Evolutionary conservation across 2,888 invertebrate species (phyloP), one percentile per base, ranked within the genome.

Genomic region (Cantharis nigra): DNA sequence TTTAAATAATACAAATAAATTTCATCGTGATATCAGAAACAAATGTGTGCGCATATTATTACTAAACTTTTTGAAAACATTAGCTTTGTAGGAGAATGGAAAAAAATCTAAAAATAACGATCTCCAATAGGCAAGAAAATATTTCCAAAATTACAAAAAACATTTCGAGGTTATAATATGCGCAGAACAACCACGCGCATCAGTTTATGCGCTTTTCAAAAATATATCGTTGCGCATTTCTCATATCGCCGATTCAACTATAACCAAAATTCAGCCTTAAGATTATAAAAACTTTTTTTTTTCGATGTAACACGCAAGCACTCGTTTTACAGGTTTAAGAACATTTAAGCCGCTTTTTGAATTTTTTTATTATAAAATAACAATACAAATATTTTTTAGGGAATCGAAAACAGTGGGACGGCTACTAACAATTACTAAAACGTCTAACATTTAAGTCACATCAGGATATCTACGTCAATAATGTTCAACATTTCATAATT

Each of bases 371-470:
- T 78, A 78, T 49, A 78, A 78, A 78, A 78, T 72, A 75, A 74
- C 73, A 18, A 64, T 77, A 77, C 74, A 76, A 74, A 79, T 75
- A 77, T 77, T 64, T 72, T 72, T 71, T 67, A 67, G 13, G 65
- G 65, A 26, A 23, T 67, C 65, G 65, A 67, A 67, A 76, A 23
- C 71, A 16, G 30, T 33, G 79, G 82, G 82, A 81, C 82, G 80
- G 81, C 82, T 81, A 82, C 82, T 80, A 82, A 81, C 78, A 81
- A 81, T 80, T 71, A 74, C 80, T 80, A 81, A n/a, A 67, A 80
- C 80, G 71, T 33, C 82, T 81, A 81, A 81, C 80, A 81, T 77
- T 78, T 74, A 80, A 79, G 77, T 80, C 76, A 78, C 77, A 63
- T 70, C 26, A 72, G 76, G 79, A 73, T 78, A 79, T 75, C 73